phyloP scores from a whole-genome alignment of 1,140 invertebrate species.

The Helicoverpa armigera region DNA sequence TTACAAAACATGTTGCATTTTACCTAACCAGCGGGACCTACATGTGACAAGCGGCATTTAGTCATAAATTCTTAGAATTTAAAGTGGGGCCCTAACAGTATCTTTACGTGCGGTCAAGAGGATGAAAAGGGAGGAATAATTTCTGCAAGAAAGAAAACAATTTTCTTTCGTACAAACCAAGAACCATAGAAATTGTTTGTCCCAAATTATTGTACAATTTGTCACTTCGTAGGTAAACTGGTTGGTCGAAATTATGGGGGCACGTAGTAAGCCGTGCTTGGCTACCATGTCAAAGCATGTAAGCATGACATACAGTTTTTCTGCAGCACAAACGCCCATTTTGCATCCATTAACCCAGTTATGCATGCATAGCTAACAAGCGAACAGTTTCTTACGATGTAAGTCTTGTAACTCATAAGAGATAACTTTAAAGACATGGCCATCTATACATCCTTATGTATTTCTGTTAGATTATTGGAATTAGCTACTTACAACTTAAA shows the following conservation, averaged over 20 bases:
- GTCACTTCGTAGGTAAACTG: background rate
- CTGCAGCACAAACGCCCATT: constrained; percentile 32
- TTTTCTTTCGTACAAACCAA: background rate
- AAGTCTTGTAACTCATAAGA: constrained; percentile 14
- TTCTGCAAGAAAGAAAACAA: background rate
- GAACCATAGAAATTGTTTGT: background rate
- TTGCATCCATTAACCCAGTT: constrained; percentile 64
- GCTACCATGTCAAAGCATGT: constrained; percentile 30
- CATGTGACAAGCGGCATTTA: too few relatives aligned
- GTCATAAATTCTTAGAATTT: too few relatives aligned
- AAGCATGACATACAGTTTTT: constrained; percentile 53
- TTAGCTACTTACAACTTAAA: too few relatives aligned
- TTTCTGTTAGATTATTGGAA: too few relatives aligned
- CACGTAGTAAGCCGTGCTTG: constrained; percentile 14
- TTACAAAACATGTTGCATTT: background rate
- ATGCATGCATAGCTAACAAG: constrained; percentile 58
- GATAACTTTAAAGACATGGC: background rate
- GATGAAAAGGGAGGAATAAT: too few relatives aligned
- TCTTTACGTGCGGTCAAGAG: too few relatives aligned
- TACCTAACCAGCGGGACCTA: too few relatives aligned
- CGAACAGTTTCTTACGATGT: constrained; percentile 44
- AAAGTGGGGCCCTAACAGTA: too few relatives aligned
- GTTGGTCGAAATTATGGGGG: background rate
- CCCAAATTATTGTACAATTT: background rate
- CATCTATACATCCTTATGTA: background rate